Conservation (phyloP, 2,888 invertebrate genomes). For the Vandiemenella viatica region DNA sequence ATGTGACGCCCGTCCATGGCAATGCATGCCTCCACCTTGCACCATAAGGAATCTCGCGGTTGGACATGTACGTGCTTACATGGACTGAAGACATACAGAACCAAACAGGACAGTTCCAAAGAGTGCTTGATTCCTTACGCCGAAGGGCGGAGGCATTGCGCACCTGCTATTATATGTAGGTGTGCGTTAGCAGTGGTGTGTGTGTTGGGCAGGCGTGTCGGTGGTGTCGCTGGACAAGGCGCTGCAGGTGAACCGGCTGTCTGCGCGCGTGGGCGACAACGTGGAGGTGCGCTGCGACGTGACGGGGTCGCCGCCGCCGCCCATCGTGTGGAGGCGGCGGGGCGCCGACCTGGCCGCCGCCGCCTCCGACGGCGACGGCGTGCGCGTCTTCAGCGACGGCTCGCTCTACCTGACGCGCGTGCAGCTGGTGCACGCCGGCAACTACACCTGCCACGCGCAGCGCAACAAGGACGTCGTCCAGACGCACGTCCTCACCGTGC, state of each 20-base stretch:
- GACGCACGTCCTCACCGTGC: conserved; percentile 55
- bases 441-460: conserved; percentile 61
- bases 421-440: conserved; percentile 57
- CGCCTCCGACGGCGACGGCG: conserved; percentile 40
- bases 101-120: too few species aligned
- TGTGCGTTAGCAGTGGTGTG: background rate
- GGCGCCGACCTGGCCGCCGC: conserved; percentile 40
- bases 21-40: too few species aligned
- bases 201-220: conserved; percentile 43
- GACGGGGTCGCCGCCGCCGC: conserved; percentile 49
- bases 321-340: conserved; percentile 55
- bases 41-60: too few species aligned
- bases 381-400: conserved; percentile 57
- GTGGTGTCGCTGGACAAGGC: conserved; percentile 57
- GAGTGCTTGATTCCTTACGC: too few species aligned
- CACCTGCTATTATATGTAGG: background rate
- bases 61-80: too few species aligned
- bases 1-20: too few species aligned
- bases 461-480: conserved; percentile 56
- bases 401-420: conserved; percentile 56
- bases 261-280: conserved; percentile 57
- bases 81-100: too few species aligned
- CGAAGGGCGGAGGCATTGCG: too few species aligned
- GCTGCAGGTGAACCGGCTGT: conserved; percentile 50
- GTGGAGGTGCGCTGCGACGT: conserved; percentile 66